Base-by-base conservation (phyloP, 2,888 invertebrate species). In the Pristionchus exspectatus region DNA sequence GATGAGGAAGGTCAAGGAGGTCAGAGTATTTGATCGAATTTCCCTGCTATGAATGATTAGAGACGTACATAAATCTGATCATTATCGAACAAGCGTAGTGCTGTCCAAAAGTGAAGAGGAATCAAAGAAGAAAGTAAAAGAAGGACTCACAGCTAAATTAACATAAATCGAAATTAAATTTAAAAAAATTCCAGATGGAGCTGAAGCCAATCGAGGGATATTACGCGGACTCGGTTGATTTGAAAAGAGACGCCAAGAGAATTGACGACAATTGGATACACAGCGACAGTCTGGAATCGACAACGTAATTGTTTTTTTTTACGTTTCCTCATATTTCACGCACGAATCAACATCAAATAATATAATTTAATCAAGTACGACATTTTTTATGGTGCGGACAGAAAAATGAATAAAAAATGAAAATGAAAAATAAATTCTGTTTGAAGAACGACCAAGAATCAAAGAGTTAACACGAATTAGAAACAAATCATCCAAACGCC, bases 241-340 rank as follows among this genome's bases (percentile, higher is more conserved):
- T 85, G 56, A 59, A 85, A 30, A 30, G 56, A 33, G 84, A 85
- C 24, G 84, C 84, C 1, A 33, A 27, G 59, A 27, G 33, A 27
- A 85, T 85, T 85, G 21, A 85, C 59, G 59, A 85, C 24, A 85
- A 85, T 33, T 85, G 84, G 84, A 59, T 85, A 2, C 84, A 85
- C 38, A 59, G 59, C 24, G 21, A 59, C 30, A 33, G 59, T 56
- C 33, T 85, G 59, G 84, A 85, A 59, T 59, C 59, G 50, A 85
- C 84, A 14, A 85, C n/a, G 84, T 85, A 3, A 33, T 84, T 56
- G 3, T 5, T 27, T 33, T 12, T 5, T 27, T 33, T 12, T 9
- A 50, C 12, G 44, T 50, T 50, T 50, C 12, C 9, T 50, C 44
- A 7, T 10, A 12, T 50, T 50, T 50, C 44, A 9, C 9, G 44